Base-by-base conservation (phyloP, 1,140 invertebrate species). In the Odontomachus brunneus region DNA sequence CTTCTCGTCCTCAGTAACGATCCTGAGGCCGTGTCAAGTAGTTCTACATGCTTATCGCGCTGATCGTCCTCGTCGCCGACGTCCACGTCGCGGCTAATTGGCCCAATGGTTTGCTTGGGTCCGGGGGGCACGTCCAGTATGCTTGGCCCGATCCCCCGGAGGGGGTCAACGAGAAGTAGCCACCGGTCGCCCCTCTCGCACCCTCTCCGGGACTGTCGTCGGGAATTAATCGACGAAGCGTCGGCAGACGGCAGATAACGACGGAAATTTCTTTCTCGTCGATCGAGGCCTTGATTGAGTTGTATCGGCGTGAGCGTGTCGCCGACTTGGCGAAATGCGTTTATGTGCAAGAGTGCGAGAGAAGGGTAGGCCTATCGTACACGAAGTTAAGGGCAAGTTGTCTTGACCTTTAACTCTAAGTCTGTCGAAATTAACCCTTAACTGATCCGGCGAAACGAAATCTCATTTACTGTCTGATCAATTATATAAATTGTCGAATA, bases 101-200 rank as follows among this genome's bases (percentile, higher is more conserved):
- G 82, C 82, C 74, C 74, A 82, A 89, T 87, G 62, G 62, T 53
- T 72, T 55, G 55, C 22, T 65, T 53, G 51, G 17, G 19, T 55
- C 82, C 78, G 75, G 75, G 67, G 73, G 87, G 87, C 85, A 84
- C 88, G 88, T 71, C 71, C 62, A 73, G 57, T 48, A 72, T 73
- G 48, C 49, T 49, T 88, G 63, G 53, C 48, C 82, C 74, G 82
- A 87, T 89, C 87, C 85, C 88, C 88, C 55, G 51, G 82, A 57
- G 80, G 57, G 85, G 87, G 80, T 89, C 80, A 89, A 87, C 15
- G 38, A 85, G 82, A 63, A 67, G 1, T 19, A 19, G 24, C 19
- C 55, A 75, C 14, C 26, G 44, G 22, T 78, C 29, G 4, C 7
- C 19, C 15, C 63, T 62, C n/a, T 44, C n/a, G 22, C 17, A 69